These are phyloP conservation scores for Mayetiola destructor DNA, from an alignment of 2,888 invertebrate genomes.

Conservation along the genomic window DNA sequence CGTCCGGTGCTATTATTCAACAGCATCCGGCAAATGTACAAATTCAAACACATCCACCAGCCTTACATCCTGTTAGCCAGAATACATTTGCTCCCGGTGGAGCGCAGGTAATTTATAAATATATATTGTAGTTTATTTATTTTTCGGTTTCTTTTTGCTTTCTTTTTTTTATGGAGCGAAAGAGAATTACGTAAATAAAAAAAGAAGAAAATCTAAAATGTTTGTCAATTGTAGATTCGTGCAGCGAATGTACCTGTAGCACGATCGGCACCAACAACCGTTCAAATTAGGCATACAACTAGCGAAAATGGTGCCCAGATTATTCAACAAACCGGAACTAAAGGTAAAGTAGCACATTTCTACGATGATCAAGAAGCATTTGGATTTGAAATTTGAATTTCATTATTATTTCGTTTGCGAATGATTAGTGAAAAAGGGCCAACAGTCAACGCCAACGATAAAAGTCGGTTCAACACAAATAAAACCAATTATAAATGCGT, in stretches of 20 bases:
- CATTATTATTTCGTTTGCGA: not conserved
- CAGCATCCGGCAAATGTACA: constrained; percentile 25
- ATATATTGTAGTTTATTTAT: not conserved
- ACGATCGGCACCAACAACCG: not conserved
- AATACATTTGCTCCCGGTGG: constrained; percentile 17
- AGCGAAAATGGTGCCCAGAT: constrained; percentile 7
- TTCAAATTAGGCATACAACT: constrained; percentile 1
- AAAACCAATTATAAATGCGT: constrained; percentile 27
- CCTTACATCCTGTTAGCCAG: constrained; percentile 30
- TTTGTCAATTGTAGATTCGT: not conserved
- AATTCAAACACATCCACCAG: constrained; percentile 27
- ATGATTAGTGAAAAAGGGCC: constrained; percentile 12
- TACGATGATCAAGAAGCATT: too few relatives aligned
- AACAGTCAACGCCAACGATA: constrained; percentile 25
- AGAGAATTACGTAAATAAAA: too few relatives aligned
- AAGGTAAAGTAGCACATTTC: too few relatives aligned
- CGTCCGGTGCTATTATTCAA: constrained; percentile 24
- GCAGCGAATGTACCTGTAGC: not conserved
- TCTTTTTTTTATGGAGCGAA: too few relatives aligned
- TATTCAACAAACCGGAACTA: not conserved
- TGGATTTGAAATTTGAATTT: not conserved
- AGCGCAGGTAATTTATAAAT: constrained; percentile 18
- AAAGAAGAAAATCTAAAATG: not conserved
- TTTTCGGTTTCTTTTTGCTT: not conserved
- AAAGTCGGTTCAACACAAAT: constrained; percentile 36